Evolutionary conservation across 1,140 invertebrate genomes (phyloP), one percentile per base, ranked within the genome.

Genomic region (Eubasilissa regina): DNA sequence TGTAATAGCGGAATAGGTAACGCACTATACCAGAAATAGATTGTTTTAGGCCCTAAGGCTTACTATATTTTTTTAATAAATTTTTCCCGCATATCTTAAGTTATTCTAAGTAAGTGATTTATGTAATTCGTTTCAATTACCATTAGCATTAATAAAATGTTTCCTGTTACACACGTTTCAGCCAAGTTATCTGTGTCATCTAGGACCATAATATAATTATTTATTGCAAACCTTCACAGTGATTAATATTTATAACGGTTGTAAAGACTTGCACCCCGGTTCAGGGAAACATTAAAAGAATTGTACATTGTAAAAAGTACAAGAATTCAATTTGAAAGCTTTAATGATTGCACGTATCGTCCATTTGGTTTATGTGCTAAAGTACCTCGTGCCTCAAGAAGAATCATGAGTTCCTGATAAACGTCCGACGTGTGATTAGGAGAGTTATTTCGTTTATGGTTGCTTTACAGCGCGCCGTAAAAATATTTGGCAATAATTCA

Each of bases 361-460:
- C 35, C 47, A 21, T 51, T 48, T 25, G 45, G 45, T 70, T 70
- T 19, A 47, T 17, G 13, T 8, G 13, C 25, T 9, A 44, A 15
- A 15, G 62, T 66, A 43, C 45, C 15, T 62, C 19, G 58, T 11
- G 12, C 25, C 10, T 70, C 47, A 0, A 12, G 1, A 70, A 70
- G 47, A 64, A 64, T 51, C 45, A 48, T 21, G 45, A 17, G 66
- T 25, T 70, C 45, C 45, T 13, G 66, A 70, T 70, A 70, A 25
- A 17, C 21, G 3, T 4, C 47, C 48, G 47, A 25, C 66, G 13
- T 19, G 11, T 70, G 66, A 70, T 70, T 70, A 70, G 45, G 25
- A 51, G 45, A 17, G 12, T 15, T n/a, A 44, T 66, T 66, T 12
- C 43, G 35, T 70, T 70, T 70, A 70, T 25, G 66, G 10, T 10